A percentile compares a stretch with the other conserved stretches of the same genome.
phyloP scores from a whole-genome alignment of 2,797 vertebrate genomes.

The Lutjanus campechanus region DNA sequence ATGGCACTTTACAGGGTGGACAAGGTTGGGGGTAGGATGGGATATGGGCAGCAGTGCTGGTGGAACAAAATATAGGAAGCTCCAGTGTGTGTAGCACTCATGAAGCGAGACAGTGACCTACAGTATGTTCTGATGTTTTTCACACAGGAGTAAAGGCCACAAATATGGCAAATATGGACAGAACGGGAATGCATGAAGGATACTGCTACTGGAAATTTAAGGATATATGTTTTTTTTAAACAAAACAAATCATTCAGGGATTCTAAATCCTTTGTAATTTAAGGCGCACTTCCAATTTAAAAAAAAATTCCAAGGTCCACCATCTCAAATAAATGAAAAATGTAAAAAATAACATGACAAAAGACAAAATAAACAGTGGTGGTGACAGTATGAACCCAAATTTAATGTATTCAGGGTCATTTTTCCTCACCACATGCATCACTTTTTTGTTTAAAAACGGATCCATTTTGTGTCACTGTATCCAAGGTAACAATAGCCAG shows the following conservation, averaged over 20 bases:
- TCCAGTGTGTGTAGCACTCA: conserved; percentile 53
- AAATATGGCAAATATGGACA: conserved; percentile 16
- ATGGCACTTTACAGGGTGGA: conserved; percentile 83
- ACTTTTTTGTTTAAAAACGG: no score
- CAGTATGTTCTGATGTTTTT: conserved; percentile 30
- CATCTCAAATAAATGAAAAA: no score
- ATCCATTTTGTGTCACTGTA: no score
- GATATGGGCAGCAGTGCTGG: conserved; percentile 53
- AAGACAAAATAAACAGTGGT: no score
- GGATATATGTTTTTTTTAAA: background rate
- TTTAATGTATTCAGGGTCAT: no score
- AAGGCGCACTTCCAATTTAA: no score
- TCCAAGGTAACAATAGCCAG: no score
- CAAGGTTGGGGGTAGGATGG: conserved; percentile 76
- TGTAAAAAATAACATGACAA: no score
- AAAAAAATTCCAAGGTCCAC: no score
- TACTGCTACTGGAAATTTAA: background rate
- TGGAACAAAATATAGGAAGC: conserved; percentile 67
- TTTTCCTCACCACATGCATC: no score
- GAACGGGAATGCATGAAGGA: conserved; percentile 13
- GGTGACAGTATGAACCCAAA: no score
- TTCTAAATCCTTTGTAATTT: no score
- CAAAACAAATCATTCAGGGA: background rate
- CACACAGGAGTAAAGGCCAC: conserved; percentile 14
- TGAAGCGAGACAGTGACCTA: conserved; percentile 57